Percentiles rank a stretch among this genome's conserved stretches.
phyloP scores from a whole-genome alignment of 2,113 vertebrate species.

The Dromas ardeola region DNA sequence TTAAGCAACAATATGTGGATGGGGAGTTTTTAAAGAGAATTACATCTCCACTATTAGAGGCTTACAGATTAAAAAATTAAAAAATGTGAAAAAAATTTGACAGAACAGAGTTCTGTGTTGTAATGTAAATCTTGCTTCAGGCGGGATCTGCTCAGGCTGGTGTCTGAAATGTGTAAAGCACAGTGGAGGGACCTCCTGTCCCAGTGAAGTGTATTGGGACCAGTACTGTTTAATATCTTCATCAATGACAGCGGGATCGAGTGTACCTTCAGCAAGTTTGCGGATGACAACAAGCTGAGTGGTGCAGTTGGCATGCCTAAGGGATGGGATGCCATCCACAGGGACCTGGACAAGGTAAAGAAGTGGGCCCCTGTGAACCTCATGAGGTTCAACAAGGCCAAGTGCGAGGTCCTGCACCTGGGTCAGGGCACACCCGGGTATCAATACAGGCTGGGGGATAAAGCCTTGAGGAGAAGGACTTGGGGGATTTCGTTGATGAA shows the following conservation, averaged over 20 bases:
- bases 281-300: neutral
- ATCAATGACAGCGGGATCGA: accelerated
- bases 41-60: neutral
- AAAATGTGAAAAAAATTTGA: no score
- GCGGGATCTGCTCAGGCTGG: neutral
- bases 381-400: neutral
- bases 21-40: neutral
- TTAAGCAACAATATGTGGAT: neutral
- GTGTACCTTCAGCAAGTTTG: neutral
- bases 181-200: neutral
- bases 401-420: neutral
- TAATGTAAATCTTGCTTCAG: neutral
- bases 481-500: neutral
- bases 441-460: neutral
- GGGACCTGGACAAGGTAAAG: neutral
- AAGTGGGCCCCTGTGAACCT: neutral
- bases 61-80: neutral
- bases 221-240: neutral
- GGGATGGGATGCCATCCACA: accelerated
- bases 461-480: neutral
- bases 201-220: neutral
- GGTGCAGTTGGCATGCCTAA: accelerated
- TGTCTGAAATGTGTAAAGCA: neutral
- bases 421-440: accelerated
- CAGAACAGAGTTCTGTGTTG: neutral